Evolutionary conservation across 2,888 invertebrate species (phyloP).

Genomic region (Drosophila gaucha): DNA sequence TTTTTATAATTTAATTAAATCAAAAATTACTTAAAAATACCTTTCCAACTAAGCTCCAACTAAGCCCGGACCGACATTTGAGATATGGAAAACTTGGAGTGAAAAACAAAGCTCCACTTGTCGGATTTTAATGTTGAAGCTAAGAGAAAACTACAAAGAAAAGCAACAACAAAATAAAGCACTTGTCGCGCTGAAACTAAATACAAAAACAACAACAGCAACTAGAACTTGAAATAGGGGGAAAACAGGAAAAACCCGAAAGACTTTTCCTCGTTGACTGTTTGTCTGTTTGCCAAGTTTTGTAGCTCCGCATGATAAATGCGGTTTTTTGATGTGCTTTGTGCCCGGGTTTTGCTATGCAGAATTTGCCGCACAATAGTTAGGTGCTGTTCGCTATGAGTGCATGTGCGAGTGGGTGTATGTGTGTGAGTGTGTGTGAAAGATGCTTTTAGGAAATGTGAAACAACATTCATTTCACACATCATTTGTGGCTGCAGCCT

Average conservation of each 20-base stretch:
- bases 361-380: slow-evolving; percentile 14
- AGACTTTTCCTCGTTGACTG: slow-evolving; percentile 49
- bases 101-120: not conserved
- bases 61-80: not conserved
- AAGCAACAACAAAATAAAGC: slow-evolving; percentile 19
- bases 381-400: slow-evolving; percentile 16
- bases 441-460: slow-evolving; percentile 42
- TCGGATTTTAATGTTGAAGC: slow-evolving; percentile 20
- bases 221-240: slow-evolving; percentile 38
- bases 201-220: slow-evolving; percentile 14
- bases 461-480: slow-evolving; percentile 34
- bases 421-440: not conserved
- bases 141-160: slow-evolving; percentile 11
- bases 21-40: not conserved
- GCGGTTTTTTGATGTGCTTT: slow-evolving; percentile 57
- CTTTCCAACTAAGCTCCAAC: not conserved
- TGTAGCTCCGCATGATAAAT: slow-evolving; percentile 62
- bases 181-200: slow-evolving; percentile 26
- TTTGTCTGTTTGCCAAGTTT: slow-evolving; percentile 55
- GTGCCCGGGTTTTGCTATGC: slow-evolving; percentile 16
- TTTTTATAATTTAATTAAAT: not conserved
- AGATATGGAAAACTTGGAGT: not conserved
- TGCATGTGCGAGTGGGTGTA: slow-evolving; percentile 3
- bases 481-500: slow-evolving; percentile 34
- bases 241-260: slow-evolving; percentile 39